Evolutionary conservation across 2,888 invertebrate species (phyloP), one percentile per base, ranked within the genome.

Genomic region (Xylota sylvarum): DNA sequence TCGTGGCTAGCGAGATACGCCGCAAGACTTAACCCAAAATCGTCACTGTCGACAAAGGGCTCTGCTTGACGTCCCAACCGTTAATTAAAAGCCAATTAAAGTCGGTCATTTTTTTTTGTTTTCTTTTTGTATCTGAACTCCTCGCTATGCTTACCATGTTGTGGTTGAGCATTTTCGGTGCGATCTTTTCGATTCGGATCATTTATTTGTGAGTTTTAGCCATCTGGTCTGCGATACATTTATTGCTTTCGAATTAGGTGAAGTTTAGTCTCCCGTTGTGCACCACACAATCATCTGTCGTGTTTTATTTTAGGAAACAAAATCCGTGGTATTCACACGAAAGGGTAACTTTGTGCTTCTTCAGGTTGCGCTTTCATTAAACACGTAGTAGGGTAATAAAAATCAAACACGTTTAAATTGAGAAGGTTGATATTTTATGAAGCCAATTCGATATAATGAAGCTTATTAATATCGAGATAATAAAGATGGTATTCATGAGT

Each of bases 41-140:
- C 64, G 62, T 76, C 40, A 32, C 69, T 84, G 48, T 64, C 84
- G 56, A 50, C 67, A 74, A 52, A 64, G 62, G 19, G 64, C 70
- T 30, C 69, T 50, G 79, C 69, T 73, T 84, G 84, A 84, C 64
- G 79, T 70, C 74, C 64, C 48, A 74, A 81, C 81, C 76, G 85
- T 74, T 85, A 76, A 85, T 85, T 85, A 85, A 55, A 81, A 67
- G 52, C 81, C 85, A 85, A 85, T 85, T 81, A 84, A 84, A 84
- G 74, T 74, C 74, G 79, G 74, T 81, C 72, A 65, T 32, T 43
- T 74, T 74, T 37, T 37, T 37, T 37, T n/a, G n/a, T n/a, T 7
- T 37, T 37, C 5, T 27, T 50, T 67, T 17, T 52, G 65, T 56
- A 48, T 9, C 50, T n/a, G 1, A 2, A 3, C 17, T 37, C 46